Base-by-base conservation (phyloP, 2,888 invertebrate genomes). In the Tetramorium bicarinatum region DNA sequence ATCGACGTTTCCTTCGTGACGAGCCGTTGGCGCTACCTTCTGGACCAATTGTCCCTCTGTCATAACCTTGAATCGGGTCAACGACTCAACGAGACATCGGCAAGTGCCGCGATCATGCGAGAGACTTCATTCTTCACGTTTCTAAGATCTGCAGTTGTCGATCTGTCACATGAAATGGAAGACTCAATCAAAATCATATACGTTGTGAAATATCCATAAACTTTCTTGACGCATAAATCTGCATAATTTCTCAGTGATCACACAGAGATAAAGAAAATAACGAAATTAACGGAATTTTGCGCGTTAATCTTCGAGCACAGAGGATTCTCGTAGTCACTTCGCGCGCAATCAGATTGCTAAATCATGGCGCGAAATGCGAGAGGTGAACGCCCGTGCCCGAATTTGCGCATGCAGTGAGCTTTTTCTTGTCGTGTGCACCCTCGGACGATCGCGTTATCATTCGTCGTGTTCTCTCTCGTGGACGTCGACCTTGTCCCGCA, bases 31-130 rank as follows among this genome's bases (percentile, higher is more conserved):
- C 82, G 77, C 84, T 80, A 82, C 83, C 72, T 87, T 87, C 85
- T 52, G 67, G 49, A 44, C 34, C 75, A 52, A 25, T 49, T 62
- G 38, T 52, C 49, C 29, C 2, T 41, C 66, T 59, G 38, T 64
- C 79, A 84, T 87, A 89, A 88, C 84, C 89, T 89, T 82, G 77
- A 89, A 88, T 44, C 66, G 29, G 77, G 54, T 62, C 56, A 29
- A 66, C 54, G 54, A 41, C 74, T 59, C 54, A 61, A 59, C 66
- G 85, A 38, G 44, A 69, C 15, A 44, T 47, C 34, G 38, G 47
- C 72, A 72, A 59, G 25, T 72, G 59, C 4, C 56, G 18, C 18
- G 18, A 67, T 52, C 18, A 13, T 18, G 34, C 41, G 15, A 56
- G 56, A 34, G n/a, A 13, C 3, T 47, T 56, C 29, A 13, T n/a